A percentile compares a stretch with the other conserved stretches of the same genome.
phyloP scores from a whole-genome alignment of 1,140 invertebrate species.

The Rhopalosiphum maidis region DNA sequence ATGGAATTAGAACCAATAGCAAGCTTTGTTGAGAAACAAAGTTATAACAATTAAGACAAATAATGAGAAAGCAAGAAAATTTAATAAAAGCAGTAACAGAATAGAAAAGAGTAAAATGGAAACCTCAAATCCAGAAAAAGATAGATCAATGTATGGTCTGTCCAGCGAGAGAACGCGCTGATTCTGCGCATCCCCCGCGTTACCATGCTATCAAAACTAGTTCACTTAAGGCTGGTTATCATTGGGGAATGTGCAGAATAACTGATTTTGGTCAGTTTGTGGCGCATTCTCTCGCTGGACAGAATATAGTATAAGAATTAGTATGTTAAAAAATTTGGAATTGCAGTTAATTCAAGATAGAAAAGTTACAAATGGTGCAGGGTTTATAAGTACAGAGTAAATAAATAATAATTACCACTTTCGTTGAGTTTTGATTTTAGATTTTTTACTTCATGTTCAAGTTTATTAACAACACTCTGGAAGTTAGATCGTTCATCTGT shows the following conservation, averaged over 20 bases:
- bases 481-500: slow-evolving; percentile 45
- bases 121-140: not conserved
- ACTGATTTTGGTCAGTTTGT: no score
- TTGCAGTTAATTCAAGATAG: not conserved
- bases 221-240: no score
- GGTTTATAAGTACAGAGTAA: no score
- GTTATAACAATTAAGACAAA: not conserved
- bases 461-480: slow-evolving; percentile 49
- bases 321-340: not conserved
- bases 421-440: slow-evolving; percentile 47
- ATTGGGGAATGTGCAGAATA: no score
- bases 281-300: no score
- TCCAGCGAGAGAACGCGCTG: no score
- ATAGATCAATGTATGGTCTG: not conserved
- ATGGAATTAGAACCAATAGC: not conserved
- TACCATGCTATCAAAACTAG: no score
- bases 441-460: slow-evolving; percentile 49
- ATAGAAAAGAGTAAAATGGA: not conserved
- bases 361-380: not conserved
- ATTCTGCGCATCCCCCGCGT: no score
- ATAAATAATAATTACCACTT: slow-evolving; percentile 29
- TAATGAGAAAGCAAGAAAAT: not conserved
- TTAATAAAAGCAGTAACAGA: not conserved
- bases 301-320: no score
- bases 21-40: not conserved